Evolutionary conservation across 2,797 vertebrate species (phyloP), one percentile per base, ranked within the genome.

Genomic region (Emys orbicularis): DNA sequence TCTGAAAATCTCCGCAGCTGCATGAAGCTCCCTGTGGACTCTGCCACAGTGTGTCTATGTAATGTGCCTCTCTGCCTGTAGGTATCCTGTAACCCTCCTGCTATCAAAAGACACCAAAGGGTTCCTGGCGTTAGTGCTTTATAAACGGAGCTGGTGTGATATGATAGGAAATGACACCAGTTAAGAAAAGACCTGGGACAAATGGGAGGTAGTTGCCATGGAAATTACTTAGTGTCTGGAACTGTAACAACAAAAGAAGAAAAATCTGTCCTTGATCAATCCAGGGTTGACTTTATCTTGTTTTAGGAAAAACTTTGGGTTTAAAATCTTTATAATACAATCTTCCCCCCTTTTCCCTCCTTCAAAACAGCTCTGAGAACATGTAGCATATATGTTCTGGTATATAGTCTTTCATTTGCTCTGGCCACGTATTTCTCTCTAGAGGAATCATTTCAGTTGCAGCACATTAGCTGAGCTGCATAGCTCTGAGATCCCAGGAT

Each of bases 151-250:
- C 82, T 31, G 23, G 74, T 92, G 90, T 93, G 87, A 94, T 90
- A 95, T 0, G 1, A 96, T 84, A 96, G 87, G 81, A 90, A 81
- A 91, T 81, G 93, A 94, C 88, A 96, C 88, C 91, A 96, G 92
- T 97, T 97, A 93, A 93, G 90, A 93, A 89, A 86, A 94, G 93
- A 95, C 95, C 92, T 95, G 91, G 90, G 68, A 94, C 3, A n/a
- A 79, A 94, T 88, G 95, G 88, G 92, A 95, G 95, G 84, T 74
- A 4, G 94, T 97, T 97, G 97, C 96, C 95, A 97, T 97, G 96
- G 97, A 96, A 97, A 97, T 95, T 57, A 74, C 25, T 1, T 31
- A 0, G 87, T 94, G 93, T 94, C 95, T 97, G 92, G 95, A 93
- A 93, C 47, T 86, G 90, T 87, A 92, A 96, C 92, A 96, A 81